A percentile compares a stretch with the other conserved stretches of the same genome.
These are phyloP conservation scores for Hylaeus volcanicus DNA, from an alignment of 1,140 invertebrate species.

Conservation along the genomic window DNA sequence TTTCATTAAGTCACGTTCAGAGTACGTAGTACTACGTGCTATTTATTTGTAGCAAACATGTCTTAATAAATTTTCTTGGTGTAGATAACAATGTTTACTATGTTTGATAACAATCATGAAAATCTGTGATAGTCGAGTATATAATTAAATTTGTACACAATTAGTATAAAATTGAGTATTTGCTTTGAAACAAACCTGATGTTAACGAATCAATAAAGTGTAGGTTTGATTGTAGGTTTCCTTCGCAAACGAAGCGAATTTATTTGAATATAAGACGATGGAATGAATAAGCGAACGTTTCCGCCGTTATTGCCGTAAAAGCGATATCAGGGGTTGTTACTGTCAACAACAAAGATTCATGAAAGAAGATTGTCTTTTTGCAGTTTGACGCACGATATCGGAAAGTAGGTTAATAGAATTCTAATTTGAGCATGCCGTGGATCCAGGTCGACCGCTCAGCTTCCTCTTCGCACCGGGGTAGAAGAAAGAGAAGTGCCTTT, in stretches of 20 bases:
- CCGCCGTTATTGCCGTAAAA: neutral
- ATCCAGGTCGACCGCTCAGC: constrained; percentile 33
- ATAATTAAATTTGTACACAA: no score
- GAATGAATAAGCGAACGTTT: constrained; percentile 43
- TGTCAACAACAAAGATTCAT: constrained; percentile 38
- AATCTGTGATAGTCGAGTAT: neutral
- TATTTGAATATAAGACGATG: neutral
- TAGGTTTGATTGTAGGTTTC: neutral
- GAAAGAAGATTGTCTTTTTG: constrained; percentile 15
- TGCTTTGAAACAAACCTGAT: neutral
- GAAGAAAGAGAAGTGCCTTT: neutral
- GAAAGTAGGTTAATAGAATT: constrained; percentile 63
- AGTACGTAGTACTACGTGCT: no score
- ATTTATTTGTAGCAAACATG: no score
- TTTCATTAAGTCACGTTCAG: no score
- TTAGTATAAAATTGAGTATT: neutral
- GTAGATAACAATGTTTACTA: neutral
- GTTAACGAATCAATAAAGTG: neutral
- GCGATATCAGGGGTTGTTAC: constrained; percentile 33
- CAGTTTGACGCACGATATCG: constrained; percentile 35
- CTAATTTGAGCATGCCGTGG: constrained; percentile 40
- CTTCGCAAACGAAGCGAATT: neutral
- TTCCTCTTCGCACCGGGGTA: neutral
- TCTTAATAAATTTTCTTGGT: no score
- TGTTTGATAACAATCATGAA: neutral